phyloP scores from a whole-genome alignment of 2,888 invertebrate species.

The Philhelius pedissequus region DNA sequence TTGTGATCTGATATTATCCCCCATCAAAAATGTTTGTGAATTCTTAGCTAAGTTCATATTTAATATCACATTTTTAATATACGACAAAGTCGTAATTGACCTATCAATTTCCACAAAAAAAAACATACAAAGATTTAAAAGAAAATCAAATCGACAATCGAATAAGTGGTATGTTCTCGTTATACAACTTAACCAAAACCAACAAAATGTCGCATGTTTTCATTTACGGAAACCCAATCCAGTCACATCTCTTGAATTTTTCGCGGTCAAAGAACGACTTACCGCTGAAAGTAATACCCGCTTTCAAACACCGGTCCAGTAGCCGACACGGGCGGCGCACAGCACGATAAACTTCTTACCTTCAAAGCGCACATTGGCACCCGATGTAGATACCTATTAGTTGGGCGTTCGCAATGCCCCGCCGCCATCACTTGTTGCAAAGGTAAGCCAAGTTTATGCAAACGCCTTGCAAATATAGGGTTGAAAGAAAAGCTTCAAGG shows the following conservation, averaged over 20 bases:
- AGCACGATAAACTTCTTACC: constrained; percentile 41
- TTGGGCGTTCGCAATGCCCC: neutral
- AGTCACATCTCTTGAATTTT: constrained; percentile 5
- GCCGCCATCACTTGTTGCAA: neutral
- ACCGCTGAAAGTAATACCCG: constrained; percentile 31
- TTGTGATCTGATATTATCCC: too few species aligned
- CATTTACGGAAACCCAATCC: constrained; percentile 34
- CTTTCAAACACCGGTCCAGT: constrained; percentile 21
- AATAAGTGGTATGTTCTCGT: constrained; percentile 5
- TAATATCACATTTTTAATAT: too few species aligned
- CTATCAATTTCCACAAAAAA: neutral
- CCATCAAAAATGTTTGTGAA: too few species aligned
- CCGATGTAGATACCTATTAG: too few species aligned
- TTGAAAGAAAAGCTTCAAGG: constrained; percentile 59
- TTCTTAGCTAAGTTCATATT: too few species aligned
- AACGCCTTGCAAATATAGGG: constrained; percentile 12
- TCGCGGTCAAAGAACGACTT: constrained; percentile 51
- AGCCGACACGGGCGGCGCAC: too few species aligned
- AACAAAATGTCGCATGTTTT: constrained; percentile 14
- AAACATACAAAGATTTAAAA: neutral
- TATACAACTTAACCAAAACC: constrained; percentile 32
- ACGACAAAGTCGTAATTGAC: neutral
- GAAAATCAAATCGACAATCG: neutral
- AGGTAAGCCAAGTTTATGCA: constrained; percentile 62
- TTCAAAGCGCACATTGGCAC: neutral